Percentiles rank a stretch among this genome's conserved stretches.
These are phyloP conservation scores for human (Homo sapiens) DNA, from an alignment of 2,113 vertebrate species.

Conservation along the genomic window DNA sequence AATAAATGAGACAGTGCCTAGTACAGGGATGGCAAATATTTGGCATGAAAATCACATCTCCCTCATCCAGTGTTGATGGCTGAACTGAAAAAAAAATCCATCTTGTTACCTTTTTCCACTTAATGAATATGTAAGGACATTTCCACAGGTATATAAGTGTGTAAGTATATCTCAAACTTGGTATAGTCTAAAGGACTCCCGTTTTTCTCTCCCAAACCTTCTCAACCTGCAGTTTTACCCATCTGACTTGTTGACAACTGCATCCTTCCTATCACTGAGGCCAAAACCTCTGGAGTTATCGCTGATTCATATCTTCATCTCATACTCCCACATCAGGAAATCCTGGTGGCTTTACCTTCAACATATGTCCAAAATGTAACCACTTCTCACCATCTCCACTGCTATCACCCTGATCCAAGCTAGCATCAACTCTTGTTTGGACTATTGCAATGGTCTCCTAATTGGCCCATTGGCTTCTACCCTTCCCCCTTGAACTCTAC, in stretches of 20 bases:
- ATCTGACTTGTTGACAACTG: neutral
- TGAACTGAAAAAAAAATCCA: neutral
- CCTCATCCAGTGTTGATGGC: neutral
- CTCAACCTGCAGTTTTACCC: neutral
- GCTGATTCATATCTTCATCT: neutral
- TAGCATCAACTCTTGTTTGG: neutral
- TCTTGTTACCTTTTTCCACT: neutral
- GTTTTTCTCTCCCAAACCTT: neutral
- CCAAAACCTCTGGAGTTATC: neutral
- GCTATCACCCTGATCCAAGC: neutral
- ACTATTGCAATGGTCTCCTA: neutral
- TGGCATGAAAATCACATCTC: neutral
- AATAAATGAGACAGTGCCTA: neutral
- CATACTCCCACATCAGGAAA: neutral
- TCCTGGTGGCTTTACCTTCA: neutral
- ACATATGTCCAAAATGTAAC: neutral
- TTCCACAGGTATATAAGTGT: neutral
- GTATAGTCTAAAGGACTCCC: neutral
- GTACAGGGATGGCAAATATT: neutral
- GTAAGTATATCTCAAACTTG: neutral
- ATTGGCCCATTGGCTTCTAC: neutral
- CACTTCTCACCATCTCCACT: neutral
- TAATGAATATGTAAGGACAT: neutral
- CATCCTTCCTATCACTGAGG: neutral
- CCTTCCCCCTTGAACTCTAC: neutral